Conservation (phyloP, 2,113 vertebrate genomes). For the Eudorcas thomsonii region DNA sequence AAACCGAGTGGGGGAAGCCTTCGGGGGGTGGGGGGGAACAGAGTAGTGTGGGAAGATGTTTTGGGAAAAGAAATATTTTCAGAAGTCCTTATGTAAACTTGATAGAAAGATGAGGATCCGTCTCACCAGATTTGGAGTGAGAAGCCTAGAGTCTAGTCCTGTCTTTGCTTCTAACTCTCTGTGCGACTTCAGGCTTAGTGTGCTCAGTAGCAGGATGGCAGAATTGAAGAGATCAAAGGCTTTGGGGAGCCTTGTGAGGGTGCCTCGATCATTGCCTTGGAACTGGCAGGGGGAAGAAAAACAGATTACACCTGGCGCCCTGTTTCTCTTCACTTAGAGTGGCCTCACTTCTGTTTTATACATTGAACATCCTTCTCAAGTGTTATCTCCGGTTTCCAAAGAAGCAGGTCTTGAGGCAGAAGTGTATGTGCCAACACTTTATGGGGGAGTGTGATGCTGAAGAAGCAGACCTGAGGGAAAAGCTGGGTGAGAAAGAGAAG, state of each 20-base stretch:
- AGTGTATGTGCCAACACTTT: rapidly evolving
- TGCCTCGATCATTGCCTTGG: not conserved
- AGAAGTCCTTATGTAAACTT: not conserved
- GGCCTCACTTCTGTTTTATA: not conserved
- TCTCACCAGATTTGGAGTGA: not conserved
- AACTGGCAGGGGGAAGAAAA: not conserved
- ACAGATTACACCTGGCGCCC: not conserved
- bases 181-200: not conserved
- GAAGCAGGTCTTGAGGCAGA: not conserved
- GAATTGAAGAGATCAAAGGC: not conserved
- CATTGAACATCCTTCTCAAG: not conserved
- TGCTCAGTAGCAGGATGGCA: not conserved
- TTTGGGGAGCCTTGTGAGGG: not conserved
- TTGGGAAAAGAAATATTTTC: not conserved
- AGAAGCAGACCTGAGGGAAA: not conserved
- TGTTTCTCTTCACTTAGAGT: not conserved
- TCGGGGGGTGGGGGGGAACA: too few species aligned
- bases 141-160: not conserved
- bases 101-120: not conserved
- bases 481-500: rapidly evolving
- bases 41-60: not conserved
- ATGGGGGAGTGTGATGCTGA: not conserved
- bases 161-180: not conserved
- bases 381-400: not conserved
- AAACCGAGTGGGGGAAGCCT: rapidly evolving